Conservation (phyloP, 1,140 invertebrate genomes). For the Oscheius sp. region DNA sequence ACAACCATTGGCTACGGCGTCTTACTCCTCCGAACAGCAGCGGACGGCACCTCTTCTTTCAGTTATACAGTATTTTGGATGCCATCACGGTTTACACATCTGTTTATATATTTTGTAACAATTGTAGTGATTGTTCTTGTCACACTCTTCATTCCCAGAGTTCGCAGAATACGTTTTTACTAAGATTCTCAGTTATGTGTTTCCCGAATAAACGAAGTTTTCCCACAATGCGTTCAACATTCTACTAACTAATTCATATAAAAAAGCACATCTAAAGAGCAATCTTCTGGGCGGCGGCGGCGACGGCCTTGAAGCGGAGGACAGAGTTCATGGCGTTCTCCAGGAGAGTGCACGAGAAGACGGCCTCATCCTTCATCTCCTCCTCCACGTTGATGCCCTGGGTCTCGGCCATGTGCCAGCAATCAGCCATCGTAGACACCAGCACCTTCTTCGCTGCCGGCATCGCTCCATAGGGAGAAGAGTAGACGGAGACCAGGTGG, state of each 20-base stretch:
- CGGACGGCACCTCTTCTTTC: not conserved
- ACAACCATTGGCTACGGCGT: constrained; percentile 61
- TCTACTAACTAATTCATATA: too few species aligned
- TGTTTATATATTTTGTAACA: constrained; percentile 12
- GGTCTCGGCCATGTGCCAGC: not conserved
- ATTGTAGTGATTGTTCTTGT: not conserved
- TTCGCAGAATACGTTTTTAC: too few species aligned
- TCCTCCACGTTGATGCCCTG: not conserved
- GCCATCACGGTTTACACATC: constrained; percentile 30
- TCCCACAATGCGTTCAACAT: too few species aligned
- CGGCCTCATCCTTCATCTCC: not conserved
- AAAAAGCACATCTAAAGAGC: too few species aligned
- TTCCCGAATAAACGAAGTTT: too few species aligned
- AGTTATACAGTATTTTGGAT: constrained; percentile 25
- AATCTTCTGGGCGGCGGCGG: not conserved
- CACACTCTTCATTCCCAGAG: too few species aligned
- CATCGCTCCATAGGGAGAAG: constrained; percentile 15
- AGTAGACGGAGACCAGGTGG: constrained; percentile 4
- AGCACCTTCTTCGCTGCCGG: constrained; percentile 10
- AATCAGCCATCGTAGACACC: constrained; percentile 1
- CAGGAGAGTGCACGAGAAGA: not conserved
- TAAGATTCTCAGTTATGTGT: too few species aligned
- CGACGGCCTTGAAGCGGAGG: not conserved
- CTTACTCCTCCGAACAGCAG: constrained; percentile 16
- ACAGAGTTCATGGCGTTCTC: not conserved